A percentile compares a stretch with the other conserved stretches of the same genome.
phyloP scores from a whole-genome alignment of 2,797 vertebrate genomes.

The Anas flavirostris region DNA sequence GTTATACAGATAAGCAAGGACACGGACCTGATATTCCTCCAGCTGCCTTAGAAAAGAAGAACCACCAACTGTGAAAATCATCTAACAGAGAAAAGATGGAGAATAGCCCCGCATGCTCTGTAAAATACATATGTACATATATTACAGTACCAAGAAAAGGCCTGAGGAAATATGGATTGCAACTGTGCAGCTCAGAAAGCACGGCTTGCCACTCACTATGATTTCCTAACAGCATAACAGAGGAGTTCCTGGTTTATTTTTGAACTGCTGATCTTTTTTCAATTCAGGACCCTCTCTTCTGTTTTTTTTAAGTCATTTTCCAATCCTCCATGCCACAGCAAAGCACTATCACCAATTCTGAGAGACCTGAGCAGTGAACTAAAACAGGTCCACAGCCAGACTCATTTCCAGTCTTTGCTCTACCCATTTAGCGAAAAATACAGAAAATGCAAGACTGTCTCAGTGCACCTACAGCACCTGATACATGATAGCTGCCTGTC shows the following conservation, averaged over 20 bases:
- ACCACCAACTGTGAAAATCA: background rate
- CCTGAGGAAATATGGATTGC: background rate
- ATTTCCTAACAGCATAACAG: background rate
- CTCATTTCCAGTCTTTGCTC: background rate
- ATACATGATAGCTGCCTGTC: background rate
- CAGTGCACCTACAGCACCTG: background rate
- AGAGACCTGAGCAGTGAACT: background rate
- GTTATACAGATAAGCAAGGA: background rate
- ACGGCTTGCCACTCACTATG: background rate
- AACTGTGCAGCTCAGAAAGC: background rate
- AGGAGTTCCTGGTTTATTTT: background rate
- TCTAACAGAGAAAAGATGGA: background rate
- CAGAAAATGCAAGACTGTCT: background rate
- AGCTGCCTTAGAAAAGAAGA: background rate
- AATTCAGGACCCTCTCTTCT: background rate
- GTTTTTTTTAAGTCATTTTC: background rate
- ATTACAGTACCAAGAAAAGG: background rate
- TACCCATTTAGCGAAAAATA: background rate
- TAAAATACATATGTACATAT: background rate
- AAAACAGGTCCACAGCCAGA: background rate
- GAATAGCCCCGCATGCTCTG: background rate
- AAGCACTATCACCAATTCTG: background rate
- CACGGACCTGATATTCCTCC: background rate
- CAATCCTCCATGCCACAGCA: accelerated
- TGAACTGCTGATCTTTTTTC: background rate